phyloP scores from a whole-genome alignment of 37 sponge, comb jelly and placozoan species.

The Cladorhizidae sp. region DNA sequence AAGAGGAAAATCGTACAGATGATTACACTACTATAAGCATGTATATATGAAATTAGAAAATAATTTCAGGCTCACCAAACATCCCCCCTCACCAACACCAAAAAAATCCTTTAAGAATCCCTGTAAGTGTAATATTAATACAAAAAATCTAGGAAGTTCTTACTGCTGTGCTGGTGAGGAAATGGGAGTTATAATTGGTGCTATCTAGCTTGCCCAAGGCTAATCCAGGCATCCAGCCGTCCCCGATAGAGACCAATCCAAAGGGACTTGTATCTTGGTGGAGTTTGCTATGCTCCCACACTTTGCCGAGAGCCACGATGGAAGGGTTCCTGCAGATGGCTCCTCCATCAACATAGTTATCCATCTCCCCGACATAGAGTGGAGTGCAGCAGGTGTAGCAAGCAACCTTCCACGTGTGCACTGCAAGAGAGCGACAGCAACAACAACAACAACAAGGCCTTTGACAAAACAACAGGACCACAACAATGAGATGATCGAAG shows the following conservation, averaged over 20 bases:
- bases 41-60: no score
- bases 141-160: no score
- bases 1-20: no score
- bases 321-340: constrained; percentile 25
- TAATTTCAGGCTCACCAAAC: not conserved
- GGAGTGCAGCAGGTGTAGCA: constrained; percentile 51
- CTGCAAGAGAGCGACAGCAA: no score
- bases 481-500: no score
- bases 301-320: constrained; percentile 16
- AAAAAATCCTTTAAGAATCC: no score
- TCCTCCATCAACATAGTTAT: constrained; percentile 29
- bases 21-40: no score
- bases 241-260: constrained; percentile 23
- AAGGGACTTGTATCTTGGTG: not conserved
- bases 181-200: constrained; percentile 2
- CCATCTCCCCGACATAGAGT: constrained; percentile 27
- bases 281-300: constrained; percentile 17
- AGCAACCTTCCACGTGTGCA: constrained; percentile 53
- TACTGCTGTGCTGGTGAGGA: constrained; percentile 1
- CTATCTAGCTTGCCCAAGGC: not conserved
- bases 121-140: no score
- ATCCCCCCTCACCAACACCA: not conserved
- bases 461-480: not conserved
- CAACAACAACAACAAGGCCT: not conserved
- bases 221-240: not conserved